phyloP scores from a whole-genome alignment of 2,797 vertebrate genomes.

The Microhierax caerulescens region DNA sequence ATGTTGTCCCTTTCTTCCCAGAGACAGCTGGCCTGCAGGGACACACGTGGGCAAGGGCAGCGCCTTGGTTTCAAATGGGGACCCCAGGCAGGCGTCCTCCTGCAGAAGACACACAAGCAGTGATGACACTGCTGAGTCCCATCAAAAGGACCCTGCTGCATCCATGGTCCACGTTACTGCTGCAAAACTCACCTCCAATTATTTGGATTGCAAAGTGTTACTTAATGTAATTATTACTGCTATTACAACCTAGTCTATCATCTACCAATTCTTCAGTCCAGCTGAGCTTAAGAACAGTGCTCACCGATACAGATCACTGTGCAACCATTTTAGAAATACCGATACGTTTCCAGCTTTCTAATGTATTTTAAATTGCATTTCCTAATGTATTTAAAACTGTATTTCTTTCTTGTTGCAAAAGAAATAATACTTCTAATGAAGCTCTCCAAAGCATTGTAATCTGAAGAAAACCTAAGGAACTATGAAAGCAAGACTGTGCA shows the following conservation, averaged over 20 bases:
- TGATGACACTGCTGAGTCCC: rapidly evolving
- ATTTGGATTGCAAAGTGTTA: not conserved
- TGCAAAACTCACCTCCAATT: not conserved
- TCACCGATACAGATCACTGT: not conserved
- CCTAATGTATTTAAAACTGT: not conserved
- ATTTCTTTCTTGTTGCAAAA: not conserved
- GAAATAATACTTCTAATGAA: not conserved
- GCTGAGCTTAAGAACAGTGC: not conserved
- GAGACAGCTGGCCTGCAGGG: too few relatives aligned
- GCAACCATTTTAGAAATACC: not conserved
- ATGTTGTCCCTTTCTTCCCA: rapidly evolving
- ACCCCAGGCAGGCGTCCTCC: not conserved
- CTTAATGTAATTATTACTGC: not conserved
- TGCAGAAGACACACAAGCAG: too few relatives aligned
- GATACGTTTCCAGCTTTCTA: not conserved
- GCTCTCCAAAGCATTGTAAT: not conserved
- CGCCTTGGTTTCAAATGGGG: not conserved
- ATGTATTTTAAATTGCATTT: not conserved
- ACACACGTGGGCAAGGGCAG: too few relatives aligned
- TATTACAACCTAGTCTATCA: not conserved
- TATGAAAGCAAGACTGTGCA: not conserved
- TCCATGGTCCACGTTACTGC: not conserved
- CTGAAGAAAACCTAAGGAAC: not conserved
- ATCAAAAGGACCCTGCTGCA: not conserved
- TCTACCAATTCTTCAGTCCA: not conserved